A percentile compares a stretch with the other conserved stretches of the same genome.
These are phyloP conservation scores for Suncus etruscus DNA, from an alignment of 2,113 vertebrate species.

Conservation along the genomic window DNA sequence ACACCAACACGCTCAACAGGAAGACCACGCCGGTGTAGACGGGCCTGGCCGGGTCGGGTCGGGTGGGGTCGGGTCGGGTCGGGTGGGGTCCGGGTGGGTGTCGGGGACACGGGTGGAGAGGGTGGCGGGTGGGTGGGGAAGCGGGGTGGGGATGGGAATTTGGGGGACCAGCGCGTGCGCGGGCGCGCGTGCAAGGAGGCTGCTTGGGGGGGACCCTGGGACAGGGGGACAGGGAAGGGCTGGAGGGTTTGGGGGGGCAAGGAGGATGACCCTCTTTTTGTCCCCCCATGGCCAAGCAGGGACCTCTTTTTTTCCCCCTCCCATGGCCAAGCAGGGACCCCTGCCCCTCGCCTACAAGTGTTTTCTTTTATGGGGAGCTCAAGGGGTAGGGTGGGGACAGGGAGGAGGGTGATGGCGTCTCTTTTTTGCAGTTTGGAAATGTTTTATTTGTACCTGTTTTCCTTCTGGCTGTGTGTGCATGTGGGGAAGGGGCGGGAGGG, in stretches of 20 bases:
- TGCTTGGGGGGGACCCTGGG: conserved; percentile 35
- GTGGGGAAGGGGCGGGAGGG: conserved; percentile 70
- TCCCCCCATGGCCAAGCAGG: too few species aligned
- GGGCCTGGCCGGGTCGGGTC: not conserved
- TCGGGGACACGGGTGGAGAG: not conserved
- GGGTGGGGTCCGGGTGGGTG: conserved; percentile 40
- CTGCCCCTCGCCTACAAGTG: not conserved
- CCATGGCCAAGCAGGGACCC: conserved; percentile 64
- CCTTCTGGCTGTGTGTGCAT: conserved; percentile 83
- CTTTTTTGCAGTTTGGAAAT: conserved; percentile 79
- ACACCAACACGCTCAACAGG: conserved; percentile 95
- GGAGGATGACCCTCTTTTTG: too few species aligned
- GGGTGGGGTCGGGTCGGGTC: not conserved
- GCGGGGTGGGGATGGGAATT: conserved; percentile 27
- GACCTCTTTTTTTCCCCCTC: too few species aligned
- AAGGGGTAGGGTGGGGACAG: conserved; percentile 35
- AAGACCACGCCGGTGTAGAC: conserved; percentile 93
- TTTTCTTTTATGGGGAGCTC: conserved; percentile 72
- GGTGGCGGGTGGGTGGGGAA: too few species aligned
- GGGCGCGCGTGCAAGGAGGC: conserved; percentile 72
- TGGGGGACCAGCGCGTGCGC: conserved; percentile 66
- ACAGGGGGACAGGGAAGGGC: too few species aligned
- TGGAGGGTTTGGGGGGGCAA: too few species aligned
- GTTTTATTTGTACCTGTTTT: conserved; percentile 80
- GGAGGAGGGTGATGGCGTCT: conserved; percentile 72